phyloP scores from a whole-genome alignment of 2,888 invertebrate species.

The Barypeithes pellucidus region DNA sequence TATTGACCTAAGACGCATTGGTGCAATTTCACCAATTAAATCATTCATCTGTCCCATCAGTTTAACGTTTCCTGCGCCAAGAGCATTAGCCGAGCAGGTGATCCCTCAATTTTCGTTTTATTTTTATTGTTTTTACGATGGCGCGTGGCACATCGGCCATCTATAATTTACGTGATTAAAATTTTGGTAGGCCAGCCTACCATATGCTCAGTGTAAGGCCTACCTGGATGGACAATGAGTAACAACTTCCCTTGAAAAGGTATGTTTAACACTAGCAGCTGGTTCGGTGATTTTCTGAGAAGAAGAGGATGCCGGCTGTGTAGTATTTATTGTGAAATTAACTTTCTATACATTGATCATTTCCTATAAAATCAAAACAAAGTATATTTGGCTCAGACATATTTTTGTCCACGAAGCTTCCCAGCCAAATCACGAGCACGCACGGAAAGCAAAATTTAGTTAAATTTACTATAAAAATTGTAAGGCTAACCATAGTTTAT shows the following conservation, averaged over 20 bases:
- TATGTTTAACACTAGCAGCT: slow-evolving; percentile 33
- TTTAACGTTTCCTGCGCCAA: slow-evolving; percentile 61
- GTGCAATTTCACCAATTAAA: slow-evolving; percentile 23
- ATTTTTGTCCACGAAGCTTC: too few relatives aligned
- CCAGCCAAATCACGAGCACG: too few relatives aligned
- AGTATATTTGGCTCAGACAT: too few relatives aligned
- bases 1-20: not conserved
- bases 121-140: slow-evolving; percentile 58
- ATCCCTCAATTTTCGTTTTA: slow-evolving; percentile 56
- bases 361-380: too few relatives aligned
- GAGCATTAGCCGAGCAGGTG: slow-evolving; percentile 61
- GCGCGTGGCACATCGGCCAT: slow-evolving; percentile 62
- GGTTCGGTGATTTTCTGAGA: slow-evolving; percentile 22
- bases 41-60: slow-evolving; percentile 56
- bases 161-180: slow-evolving; percentile 63
- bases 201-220: slow-evolving; percentile 36
- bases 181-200: slow-evolving; percentile 57
- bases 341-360: too few relatives aligned
- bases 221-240: slow-evolving; percentile 41
- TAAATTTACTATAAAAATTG: too few relatives aligned
- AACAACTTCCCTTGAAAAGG: slow-evolving; percentile 31
- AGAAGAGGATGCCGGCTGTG: not conserved
- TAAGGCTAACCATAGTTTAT: too few relatives aligned
- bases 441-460: too few relatives aligned
- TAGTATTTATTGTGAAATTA: not conserved